A percentile compares a stretch with the other conserved stretches of the same genome.
Evolutionary conservation across 2,888 invertebrate genomes (phyloP).

Genomic region (Drosophila picticornis): DNA sequence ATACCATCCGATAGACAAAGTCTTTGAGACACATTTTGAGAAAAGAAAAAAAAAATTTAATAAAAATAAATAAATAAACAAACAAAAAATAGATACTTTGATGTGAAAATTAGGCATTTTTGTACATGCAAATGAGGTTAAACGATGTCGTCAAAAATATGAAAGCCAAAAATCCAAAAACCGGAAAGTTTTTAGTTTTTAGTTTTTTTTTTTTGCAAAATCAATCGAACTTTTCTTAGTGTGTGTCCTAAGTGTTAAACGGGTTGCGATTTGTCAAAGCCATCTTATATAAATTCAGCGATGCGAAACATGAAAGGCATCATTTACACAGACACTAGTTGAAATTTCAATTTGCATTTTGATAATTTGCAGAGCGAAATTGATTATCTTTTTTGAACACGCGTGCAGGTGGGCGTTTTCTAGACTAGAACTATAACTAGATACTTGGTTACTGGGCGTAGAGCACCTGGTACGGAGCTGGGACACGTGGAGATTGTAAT

Average conservation of each 20-base stretch:
- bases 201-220: not conserved
- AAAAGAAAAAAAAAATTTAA: not conserved
- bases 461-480: conserved; percentile 21
- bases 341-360: not conserved
- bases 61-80: not conserved
- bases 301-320: conserved; percentile 2
- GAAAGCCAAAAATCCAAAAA: not conserved
- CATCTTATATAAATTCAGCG: conserved; percentile 4
- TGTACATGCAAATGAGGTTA: not conserved
- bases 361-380: not conserved
- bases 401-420: conserved; percentile 5
- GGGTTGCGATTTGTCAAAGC: not conserved
- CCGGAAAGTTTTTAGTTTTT: not conserved
- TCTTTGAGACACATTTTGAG: not conserved
- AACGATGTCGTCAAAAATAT: not conserved
- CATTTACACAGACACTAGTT: not conserved
- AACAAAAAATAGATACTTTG: not conserved
- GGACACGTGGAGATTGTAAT: conserved; percentile 5
- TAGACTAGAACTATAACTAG: not conserved
- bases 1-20: not conserved
- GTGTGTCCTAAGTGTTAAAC: not conserved
- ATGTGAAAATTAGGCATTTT: not conserved
- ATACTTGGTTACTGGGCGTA: not conserved
- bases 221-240: not conserved
- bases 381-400: too few species aligned